Conservation (phyloP, 1,140 invertebrate genomes). For the Dendroctonus valens region DNA sequence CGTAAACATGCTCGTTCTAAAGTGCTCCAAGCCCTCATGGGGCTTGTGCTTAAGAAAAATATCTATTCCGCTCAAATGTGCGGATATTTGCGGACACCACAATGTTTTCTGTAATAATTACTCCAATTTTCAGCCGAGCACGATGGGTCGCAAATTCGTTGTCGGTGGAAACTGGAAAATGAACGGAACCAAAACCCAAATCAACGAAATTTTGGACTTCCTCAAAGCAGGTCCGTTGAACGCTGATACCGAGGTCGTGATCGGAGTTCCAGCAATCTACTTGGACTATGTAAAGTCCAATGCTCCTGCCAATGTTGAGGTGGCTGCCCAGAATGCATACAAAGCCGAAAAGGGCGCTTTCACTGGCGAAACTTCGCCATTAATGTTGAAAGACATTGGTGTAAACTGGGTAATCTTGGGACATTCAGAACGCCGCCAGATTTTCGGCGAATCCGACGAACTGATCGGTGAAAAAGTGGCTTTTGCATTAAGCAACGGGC, state of each 20-base stretch:
- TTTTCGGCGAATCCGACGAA: conserved; percentile 92
- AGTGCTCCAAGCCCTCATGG: background rate
- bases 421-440: conserved; percentile 94
- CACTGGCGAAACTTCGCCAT: conserved; percentile 76
- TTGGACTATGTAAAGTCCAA: conserved; percentile 72
- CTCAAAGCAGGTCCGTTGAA: conserved; percentile 77
- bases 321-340: conserved; percentile 94
- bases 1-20: background rate
- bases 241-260: conserved; percentile 80
- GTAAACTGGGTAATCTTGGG: conserved; percentile 96
- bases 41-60: background rate
- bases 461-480: conserved; percentile 88
- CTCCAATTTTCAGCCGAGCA: conserved; percentile 34
- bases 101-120: background rate
- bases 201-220: conserved; percentile 82
- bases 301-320: conserved; percentile 69
- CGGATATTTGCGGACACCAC: background rate
- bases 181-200: conserved; percentile 67
- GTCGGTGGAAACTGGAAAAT: conserved; percentile 99
- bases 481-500: conserved; percentile 81
- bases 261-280: conserved; percentile 91
- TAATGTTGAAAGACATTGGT: conserved; percentile 93
- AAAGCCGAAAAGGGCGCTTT: conserved; percentile 96
- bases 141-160: conserved; percentile 88
- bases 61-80: background rate